Evolutionary conservation across 1,140 invertebrate species (phyloP), one percentile per base, ranked within the genome.

Genomic region (Venustaconcha ellipsiformis): DNA sequence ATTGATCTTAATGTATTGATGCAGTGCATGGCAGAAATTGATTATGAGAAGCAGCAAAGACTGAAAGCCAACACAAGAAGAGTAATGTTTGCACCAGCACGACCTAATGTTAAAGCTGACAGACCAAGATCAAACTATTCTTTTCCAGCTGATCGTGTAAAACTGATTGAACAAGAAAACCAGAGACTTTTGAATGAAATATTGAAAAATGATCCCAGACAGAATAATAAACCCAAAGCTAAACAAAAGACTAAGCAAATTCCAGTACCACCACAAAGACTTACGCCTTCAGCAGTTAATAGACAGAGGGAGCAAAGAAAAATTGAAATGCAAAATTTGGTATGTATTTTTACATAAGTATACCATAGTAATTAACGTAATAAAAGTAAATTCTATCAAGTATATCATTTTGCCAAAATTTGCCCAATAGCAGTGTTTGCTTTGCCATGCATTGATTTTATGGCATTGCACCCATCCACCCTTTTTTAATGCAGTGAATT

Each of bases 301-400:
- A 83, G 91, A 73, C 82, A 85, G 59, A 80, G 86, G 74, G 85
- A 91, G 70, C 90, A 91, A 69, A 82, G 87, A 30, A 84, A 88
- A 78, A 91, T 91, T 77, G 89, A 91, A 80, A 72, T 76, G 60
- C 90, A 91, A 82, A 91, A 91, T 80, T 81, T 91, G 88, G 90
- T 91, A 81, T 84, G 87, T 72, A 75, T 78, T 57, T 48, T 48
- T 48, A 48, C 37, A 48, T 6, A 48, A 11, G 37, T 48, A 11
- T 48, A 48, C 11, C 37, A 48, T 48, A 48, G 37, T 6, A 48
- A 6, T 48, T 48, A 48, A 48, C 5, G 11, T 48, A 48, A 48
- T 48, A 48, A 48, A 48, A 48, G 37, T 48, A 5, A 48, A 48
- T 48, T 6, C 11, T 48, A 48, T 48, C 26, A 30, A 3, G 26